Evolutionary conservation across 2,888 invertebrate genomes (phyloP).

Genomic region (Micoletzkya japonica): DNA sequence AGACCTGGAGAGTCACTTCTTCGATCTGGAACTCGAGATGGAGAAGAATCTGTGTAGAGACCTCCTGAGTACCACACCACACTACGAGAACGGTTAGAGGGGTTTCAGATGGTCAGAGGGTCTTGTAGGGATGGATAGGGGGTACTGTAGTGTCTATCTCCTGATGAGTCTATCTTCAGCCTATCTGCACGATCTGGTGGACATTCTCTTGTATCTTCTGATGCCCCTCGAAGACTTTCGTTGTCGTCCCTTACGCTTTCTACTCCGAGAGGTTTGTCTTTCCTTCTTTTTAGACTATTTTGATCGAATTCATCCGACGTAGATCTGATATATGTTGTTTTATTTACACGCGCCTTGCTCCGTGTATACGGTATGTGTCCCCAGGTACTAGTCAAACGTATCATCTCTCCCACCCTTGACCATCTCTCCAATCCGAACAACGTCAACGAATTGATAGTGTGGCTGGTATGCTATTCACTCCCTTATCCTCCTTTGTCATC

Average conservation of each 20-base stretch:
- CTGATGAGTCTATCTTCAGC: conserved; percentile 68
- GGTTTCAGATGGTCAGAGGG: neutral
- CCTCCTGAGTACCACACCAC: conserved; percentile 76
- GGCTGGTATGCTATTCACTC: conserved; percentile 74
- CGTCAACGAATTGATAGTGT: conserved; percentile 84
- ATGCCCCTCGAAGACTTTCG: conserved; percentile 83
- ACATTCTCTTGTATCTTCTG: conserved; percentile 80
- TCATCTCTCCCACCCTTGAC: conserved; percentile 75
- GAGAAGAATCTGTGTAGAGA: conserved; percentile 82
- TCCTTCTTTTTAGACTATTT: no score
- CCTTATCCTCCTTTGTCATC: neutral
- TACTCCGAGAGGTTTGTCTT: conserved; percentile 71
- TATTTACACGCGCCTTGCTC: no score
- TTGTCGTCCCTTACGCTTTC: conserved; percentile 78
- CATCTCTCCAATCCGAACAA: conserved; percentile 85
- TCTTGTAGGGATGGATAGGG: neutral
- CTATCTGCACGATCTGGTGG: conserved; percentile 79
- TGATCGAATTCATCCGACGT: no score
- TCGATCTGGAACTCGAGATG: conserved; percentile 84
- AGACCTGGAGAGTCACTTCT: conserved; percentile 78
- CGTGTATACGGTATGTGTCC: neutral
- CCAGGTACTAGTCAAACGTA: conserved; percentile 65
- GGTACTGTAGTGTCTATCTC: neutral
- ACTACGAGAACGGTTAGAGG: conserved; percentile 68
- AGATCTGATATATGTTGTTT: no score